Evolutionary conservation across 1,140 invertebrate genomes (phyloP).

Genomic region (Ceratina japonica): DNA sequence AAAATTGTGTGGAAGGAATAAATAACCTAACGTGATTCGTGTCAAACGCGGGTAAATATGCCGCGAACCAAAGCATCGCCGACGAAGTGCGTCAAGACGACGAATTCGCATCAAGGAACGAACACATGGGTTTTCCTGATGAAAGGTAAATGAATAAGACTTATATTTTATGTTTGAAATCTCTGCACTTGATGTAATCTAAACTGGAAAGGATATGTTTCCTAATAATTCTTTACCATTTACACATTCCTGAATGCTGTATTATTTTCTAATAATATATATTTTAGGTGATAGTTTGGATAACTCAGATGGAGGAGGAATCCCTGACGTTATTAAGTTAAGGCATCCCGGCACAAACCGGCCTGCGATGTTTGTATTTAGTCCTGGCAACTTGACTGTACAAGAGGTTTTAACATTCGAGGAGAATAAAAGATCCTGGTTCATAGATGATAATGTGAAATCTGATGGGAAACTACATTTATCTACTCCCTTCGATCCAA

Average conservation of each 20-base stretch:
- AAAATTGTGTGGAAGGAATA: conserved; percentile 37
- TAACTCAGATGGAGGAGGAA: conserved; percentile 80
- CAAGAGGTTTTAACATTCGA: conserved; percentile 85
- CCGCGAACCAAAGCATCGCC: conserved; percentile 80
- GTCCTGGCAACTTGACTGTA: conserved; percentile 80
- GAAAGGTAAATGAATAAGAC: conserved; percentile 79
- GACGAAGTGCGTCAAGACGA: conserved; percentile 80
- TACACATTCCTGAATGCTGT: no score
- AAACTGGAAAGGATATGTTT: no score
- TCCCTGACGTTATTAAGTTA: conserved; percentile 87
- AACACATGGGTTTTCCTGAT: conserved; percentile 85
- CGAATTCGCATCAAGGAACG: conserved; percentile 67
- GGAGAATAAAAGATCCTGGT: conserved; percentile 85
- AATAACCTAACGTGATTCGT: conserved; percentile 49
- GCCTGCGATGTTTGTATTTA: conserved; percentile 83
- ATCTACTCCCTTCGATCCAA: conserved; percentile 85
- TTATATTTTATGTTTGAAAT: conserved; percentile 9
- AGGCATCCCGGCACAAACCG: conserved; percentile 83
- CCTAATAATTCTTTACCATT: no score
- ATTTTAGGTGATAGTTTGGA: conserved; percentile 77
- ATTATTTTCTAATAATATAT: conserved; percentile 5
- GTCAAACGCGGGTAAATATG: conserved; percentile 70
- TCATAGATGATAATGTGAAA: conserved; percentile 85
- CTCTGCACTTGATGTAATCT: not conserved
- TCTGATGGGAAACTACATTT: conserved; percentile 87